These are phyloP conservation scores for Standfussiana lucernea DNA, from an alignment of 2,888 invertebrate genomes.

Conservation along the genomic window DNA sequence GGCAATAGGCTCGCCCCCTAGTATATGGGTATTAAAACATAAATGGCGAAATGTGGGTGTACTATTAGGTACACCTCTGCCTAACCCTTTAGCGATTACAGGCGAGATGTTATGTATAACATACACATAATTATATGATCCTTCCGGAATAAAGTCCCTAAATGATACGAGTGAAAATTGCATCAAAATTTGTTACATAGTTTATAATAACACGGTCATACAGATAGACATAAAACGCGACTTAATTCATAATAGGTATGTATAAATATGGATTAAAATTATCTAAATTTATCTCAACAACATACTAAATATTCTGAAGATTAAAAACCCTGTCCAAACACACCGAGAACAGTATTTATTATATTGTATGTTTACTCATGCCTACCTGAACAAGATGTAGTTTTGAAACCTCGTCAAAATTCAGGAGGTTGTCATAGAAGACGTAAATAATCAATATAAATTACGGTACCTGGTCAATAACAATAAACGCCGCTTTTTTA, in stretches of 20 bases:
- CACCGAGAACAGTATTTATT: neutral
- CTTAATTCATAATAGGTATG: neutral
- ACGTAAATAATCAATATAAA: no score
- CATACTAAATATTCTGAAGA: neutral
- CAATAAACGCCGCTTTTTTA: no score
- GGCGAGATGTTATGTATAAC: no score
- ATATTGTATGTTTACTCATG: conserved; percentile 4
- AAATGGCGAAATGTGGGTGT: no score
- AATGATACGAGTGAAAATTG: neutral
- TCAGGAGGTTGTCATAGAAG: no score
- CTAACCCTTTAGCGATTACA: no score
- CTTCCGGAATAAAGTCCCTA: neutral
- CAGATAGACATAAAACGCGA: neutral
- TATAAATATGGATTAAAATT: conserved; percentile 1
- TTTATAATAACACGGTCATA: neutral
- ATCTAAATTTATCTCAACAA: neutral
- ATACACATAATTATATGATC: neutral
- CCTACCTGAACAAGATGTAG: no score
- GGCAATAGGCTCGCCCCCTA: no score
- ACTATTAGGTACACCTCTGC: no score
- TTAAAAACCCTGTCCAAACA: neutral
- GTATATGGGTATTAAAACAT: no score
- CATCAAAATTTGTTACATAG: neutral
- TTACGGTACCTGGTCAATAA: no score
- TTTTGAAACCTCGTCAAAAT: no score